phyloP scores from a whole-genome alignment of 2,797 vertebrate genomes.

The Acropternis orthonyx region DNA sequence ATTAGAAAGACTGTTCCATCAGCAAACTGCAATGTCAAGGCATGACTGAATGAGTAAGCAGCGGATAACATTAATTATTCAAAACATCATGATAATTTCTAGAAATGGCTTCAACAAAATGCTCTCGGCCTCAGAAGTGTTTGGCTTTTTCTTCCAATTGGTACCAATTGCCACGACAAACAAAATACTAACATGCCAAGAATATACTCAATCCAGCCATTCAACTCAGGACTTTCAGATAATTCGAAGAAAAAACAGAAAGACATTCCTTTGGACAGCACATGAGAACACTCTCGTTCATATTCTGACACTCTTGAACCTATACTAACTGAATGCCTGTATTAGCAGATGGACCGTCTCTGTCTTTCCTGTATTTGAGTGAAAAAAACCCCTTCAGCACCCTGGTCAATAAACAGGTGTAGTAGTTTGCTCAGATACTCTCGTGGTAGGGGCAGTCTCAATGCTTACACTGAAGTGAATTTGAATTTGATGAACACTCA shows the following conservation, averaged over 20 bases:
- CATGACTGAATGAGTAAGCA: background rate
- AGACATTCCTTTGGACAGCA: background rate
- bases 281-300: background rate
- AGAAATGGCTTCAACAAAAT: background rate
- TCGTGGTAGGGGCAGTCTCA: accelerated
- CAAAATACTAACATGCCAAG: background rate
- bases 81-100: background rate
- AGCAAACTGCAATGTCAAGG: background rate
- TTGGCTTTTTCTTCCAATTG: background rate
- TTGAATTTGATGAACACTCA: background rate
- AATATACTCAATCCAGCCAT: background rate
- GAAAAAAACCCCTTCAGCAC: background rate
- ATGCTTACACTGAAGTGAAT: background rate
- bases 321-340: background rate
- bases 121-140: background rate
- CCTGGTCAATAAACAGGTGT: background rate
- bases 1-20: background rate
- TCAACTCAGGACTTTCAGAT: background rate
- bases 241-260: background rate
- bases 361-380: background rate
- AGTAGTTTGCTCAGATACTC: background rate
- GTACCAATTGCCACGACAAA: background rate
- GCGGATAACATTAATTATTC: background rate
- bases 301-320: background rate
- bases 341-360: background rate